Conservation (phyloP, 37 sponge, comb jelly and placozoan genomes). For the Aphrocallistes beatrix region DNA sequence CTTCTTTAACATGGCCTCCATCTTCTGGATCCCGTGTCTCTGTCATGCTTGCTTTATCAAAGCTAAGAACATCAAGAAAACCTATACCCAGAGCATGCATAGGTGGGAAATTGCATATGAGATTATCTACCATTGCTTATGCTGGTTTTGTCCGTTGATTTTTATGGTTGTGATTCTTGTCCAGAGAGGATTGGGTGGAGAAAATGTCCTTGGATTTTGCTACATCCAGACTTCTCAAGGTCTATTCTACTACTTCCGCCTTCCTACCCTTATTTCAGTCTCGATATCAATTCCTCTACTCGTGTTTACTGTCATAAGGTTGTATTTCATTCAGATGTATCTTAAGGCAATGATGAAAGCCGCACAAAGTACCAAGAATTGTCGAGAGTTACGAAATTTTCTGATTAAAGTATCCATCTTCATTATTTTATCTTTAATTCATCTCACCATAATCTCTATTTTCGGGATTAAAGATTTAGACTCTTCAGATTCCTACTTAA, state of each 20-base stretch:
- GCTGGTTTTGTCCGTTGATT: background rate
- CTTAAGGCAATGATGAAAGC: background rate
- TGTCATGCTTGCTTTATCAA: slow-evolving; percentile 2
- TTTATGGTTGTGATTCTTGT: background rate
- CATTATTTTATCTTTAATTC: background rate
- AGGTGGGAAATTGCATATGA: background rate
- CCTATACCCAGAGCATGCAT: background rate
- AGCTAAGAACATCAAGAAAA: slow-evolving; percentile 10
- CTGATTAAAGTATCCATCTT: background rate
- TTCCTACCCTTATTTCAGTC: background rate
- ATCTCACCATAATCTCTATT: background rate
- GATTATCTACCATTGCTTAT: background rate
- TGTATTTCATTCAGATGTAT: background rate
- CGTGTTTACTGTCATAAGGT: background rate
- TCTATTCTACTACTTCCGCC: background rate
- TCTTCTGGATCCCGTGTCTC: background rate
- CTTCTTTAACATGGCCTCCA: slow-evolving; percentile 1
- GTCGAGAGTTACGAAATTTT: background rate
- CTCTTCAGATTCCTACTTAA: background rate
- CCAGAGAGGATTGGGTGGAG: background rate
- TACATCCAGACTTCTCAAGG: background rate
- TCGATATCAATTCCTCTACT: slow-evolving; percentile 20
- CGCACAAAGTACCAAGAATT: background rate
- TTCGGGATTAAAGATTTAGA: background rate
- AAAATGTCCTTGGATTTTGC: background rate